Conservation (phyloP, 2,113 vertebrate genomes). For the Apteryx mantelli region DNA sequence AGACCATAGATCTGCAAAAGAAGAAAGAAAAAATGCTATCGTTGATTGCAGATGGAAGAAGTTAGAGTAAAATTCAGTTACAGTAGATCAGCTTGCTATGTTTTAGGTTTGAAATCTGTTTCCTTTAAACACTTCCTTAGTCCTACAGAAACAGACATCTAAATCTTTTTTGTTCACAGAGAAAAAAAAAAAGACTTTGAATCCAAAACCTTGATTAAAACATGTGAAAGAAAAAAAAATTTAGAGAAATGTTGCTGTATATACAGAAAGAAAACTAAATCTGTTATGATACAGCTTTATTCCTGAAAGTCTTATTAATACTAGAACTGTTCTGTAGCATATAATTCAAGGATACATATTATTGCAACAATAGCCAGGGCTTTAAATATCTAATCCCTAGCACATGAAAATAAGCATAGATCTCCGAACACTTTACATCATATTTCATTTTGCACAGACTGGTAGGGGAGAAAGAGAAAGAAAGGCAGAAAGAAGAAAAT, state of each 20-base stretch:
- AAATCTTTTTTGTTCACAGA: background rate
- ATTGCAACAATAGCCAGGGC: background rate
- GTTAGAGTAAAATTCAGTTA: background rate
- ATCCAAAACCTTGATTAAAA: slow-evolving; percentile 6
- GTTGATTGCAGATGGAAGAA: background rate
- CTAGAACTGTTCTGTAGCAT: background rate
- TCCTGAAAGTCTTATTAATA: background rate
- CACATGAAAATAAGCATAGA: background rate
- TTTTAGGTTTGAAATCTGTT: background rate
- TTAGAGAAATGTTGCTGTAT: background rate
- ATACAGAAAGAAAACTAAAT: background rate
- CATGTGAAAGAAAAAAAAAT: background rate
- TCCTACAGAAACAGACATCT: background rate
- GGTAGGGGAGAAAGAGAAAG: background rate
- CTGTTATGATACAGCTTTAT: background rate
- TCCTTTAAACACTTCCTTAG: background rate
- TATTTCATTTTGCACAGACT: background rate
- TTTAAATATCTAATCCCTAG: background rate
- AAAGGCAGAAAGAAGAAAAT: background rate
- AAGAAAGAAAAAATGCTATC: background rate
- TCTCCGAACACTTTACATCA: background rate
- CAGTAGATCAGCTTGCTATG: background rate
- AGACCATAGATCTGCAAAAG: background rate
- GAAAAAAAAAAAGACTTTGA: background rate
- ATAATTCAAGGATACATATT: background rate